Evolutionary conservation across 2,797 vertebrate genomes (phyloP).

Genomic region (Remorina albescens): DNA sequence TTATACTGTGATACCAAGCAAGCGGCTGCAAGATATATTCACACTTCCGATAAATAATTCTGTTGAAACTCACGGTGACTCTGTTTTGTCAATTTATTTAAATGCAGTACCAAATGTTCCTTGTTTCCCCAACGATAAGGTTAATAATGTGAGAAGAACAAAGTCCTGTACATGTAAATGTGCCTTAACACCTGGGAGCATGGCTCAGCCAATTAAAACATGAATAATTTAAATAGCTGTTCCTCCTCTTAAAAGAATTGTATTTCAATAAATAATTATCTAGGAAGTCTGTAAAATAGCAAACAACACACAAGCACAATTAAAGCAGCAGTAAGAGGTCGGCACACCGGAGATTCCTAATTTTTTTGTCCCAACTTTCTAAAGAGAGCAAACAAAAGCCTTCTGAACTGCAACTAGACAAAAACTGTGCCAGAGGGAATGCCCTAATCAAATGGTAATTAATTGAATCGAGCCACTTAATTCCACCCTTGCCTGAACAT

Average conservation of each 20-base stretch:
- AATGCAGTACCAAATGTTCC: background rate
- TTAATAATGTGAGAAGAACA: constrained; percentile 38
- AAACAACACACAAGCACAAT: background rate
- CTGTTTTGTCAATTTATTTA: background rate
- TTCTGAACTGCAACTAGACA: constrained; percentile 23
- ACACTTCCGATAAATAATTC: background rate
- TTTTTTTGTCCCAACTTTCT: background rate
- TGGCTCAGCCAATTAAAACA: constrained; percentile 47
- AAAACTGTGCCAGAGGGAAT: constrained; percentile 24
- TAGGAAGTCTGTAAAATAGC: constrained; percentile 34
- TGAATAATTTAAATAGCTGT: constrained; percentile 71
- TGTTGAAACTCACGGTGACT: background rate
- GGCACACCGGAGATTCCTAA: background rate
- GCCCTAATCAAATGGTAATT: constrained; percentile 27
- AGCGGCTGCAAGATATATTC: background rate
- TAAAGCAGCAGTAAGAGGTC: background rate
- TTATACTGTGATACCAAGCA: background rate
- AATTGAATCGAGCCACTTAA: constrained; percentile 20
- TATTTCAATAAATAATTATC: constrained; percentile 69
- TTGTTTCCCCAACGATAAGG: constrained; percentile 2
- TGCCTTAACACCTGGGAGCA: constrained; percentile 34
- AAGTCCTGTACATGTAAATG: constrained; percentile 57
- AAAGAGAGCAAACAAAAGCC: background rate
- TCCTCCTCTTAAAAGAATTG: constrained; percentile 55
- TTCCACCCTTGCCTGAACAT: constrained; percentile 1